Percentiles rank a stretch among this genome's conserved stretches.
Conservation (phyloP, 2,113 vertebrate genomes). For the Eudyptes chrysolophus region DNA sequence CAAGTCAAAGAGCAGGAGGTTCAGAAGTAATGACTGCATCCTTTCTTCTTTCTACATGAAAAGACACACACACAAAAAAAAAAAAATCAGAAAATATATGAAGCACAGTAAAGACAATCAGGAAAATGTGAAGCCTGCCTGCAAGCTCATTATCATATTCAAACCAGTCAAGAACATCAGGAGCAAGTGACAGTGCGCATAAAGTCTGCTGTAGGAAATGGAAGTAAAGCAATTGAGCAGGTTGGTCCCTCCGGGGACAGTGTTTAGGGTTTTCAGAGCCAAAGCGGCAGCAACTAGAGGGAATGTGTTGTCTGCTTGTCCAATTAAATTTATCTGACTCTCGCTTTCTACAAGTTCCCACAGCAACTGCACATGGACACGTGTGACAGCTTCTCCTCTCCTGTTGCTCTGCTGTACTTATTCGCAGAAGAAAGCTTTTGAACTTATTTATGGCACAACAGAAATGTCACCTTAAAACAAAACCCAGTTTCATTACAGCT, state of each 20-base stretch:
- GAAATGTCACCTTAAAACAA: neutral
- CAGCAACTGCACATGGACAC: neutral
- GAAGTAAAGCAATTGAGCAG: neutral
- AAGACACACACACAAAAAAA: neutral
- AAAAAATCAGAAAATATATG: neutral
- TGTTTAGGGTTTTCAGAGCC: neutral
- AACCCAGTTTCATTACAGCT: neutral
- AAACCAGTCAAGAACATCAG: neutral
- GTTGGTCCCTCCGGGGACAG: neutral
- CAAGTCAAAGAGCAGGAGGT: neutral
- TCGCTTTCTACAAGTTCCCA: neutral
- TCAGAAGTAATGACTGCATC: neutral
- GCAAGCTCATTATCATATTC: neutral
- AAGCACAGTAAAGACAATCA: accelerated
- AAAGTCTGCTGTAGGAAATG: neutral
- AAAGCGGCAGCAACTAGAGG: neutral
- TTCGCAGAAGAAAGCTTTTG: neutral
- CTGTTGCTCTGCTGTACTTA: neutral
- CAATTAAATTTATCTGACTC: neutral
- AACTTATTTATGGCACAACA: neutral
- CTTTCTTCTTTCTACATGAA: neutral
- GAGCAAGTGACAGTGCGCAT: neutral
- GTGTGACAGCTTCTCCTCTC: neutral
- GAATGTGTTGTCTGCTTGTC: neutral
- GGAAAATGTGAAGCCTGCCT: accelerated